These are phyloP conservation scores for Erythrolamprus reginae DNA, from an alignment of 2,113 vertebrate species.

Conservation along the genomic window DNA sequence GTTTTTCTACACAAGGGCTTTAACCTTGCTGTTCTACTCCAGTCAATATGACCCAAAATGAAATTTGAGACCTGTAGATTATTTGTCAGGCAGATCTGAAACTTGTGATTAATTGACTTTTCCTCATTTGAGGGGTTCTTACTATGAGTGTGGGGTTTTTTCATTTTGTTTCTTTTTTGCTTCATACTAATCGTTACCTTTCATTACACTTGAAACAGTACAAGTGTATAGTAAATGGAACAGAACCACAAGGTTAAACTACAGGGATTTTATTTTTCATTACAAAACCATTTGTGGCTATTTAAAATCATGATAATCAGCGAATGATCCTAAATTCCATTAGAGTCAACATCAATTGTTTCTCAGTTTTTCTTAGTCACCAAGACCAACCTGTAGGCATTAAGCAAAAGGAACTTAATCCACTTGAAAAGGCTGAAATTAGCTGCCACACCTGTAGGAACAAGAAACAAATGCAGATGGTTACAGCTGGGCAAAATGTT, in stretches of 20 bases:
- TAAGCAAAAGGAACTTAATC: constrained; percentile 74
- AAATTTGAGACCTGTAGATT: too few species aligned
- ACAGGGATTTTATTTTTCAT: not conserved
- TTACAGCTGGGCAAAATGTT: constrained; percentile 7
- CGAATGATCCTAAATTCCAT: not conserved
- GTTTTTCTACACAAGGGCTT: not conserved
- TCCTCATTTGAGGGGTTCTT: too few species aligned
- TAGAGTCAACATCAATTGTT: not conserved
- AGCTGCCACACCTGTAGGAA: constrained; percentile 78
- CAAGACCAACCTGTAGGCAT: constrained; percentile 78
- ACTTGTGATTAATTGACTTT: too few species aligned
- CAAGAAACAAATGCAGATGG: constrained; percentile 28
- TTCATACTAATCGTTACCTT: too few species aligned
- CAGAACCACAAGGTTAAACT: too few species aligned
- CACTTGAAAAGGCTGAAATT: constrained; percentile 88
- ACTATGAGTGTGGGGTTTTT: too few species aligned
- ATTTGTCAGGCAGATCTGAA: too few species aligned
- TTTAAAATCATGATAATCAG: not conserved
- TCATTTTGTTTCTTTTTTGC: too few species aligned
- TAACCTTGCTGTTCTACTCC: too few species aligned
- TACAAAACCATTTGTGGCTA: not conserved
- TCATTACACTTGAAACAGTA: too few species aligned
- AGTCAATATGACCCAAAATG: too few species aligned
- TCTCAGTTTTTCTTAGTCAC: not conserved
- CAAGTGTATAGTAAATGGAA: too few species aligned